Evolutionary conservation across 2,797 vertebrate genomes (phyloP), one percentile per base, ranked within the genome.

Genomic region (Chaetodon trifasciatus): DNA sequence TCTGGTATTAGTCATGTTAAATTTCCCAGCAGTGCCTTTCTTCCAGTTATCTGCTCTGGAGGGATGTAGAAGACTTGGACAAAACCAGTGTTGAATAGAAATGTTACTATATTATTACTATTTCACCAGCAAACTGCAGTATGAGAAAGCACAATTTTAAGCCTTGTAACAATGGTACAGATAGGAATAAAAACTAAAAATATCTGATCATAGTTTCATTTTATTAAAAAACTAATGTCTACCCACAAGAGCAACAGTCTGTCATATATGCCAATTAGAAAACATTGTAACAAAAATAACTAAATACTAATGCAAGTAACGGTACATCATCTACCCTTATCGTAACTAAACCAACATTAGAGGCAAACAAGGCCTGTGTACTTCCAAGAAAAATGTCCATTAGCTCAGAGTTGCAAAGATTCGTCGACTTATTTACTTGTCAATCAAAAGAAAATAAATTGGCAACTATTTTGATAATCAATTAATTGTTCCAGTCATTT

Each of bases 1-100:
- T 84, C 79, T 80, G 74, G 73, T 62, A 79, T 88, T 84, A 86
- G 87, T 80, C 77, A 69, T 83, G 89, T 85, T 90, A 73, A 67
- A 86, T 85, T 86, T 88, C 78, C 82, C 85, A 84, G 82, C 63
- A 84, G 83, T 75, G 71, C 71, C 50, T 89, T 79, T 57, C 69
- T 86, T 74, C 73, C 74, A 74, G 75, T 79, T 57, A 83, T 75
- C 56, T 52, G 77, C 77, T 85, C 64, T 55, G 57, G 40, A 17
- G 53, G 60, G 71, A 79, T 78, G 53, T 42, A 61, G 56, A 81
- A 55, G 68, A 85, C 40, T 72, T 21, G 23, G 67, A 66, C 71
- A 70, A 82, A 44, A 72, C 42, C 8, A 37, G 16, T 55, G 60
- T 21, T 71, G 56, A 83, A 76, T 69, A 32, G 39, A 81, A 81